Evolutionary conservation across 2,888 invertebrate genomes (phyloP), one percentile per base, ranked within the genome.

Genomic region (Coecobrya sp.): DNA sequence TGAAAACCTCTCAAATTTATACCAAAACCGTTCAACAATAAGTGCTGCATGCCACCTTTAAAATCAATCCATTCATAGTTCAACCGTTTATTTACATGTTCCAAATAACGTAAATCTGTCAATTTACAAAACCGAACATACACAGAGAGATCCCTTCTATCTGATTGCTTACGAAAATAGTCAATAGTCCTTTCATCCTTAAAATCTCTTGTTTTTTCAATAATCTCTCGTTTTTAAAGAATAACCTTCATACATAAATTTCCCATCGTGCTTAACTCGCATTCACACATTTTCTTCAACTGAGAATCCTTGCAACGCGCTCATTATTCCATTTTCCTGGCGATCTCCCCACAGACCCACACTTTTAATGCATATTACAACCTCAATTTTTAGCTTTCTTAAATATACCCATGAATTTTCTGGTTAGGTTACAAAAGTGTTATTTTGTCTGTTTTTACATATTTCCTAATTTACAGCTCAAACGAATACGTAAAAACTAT

Each of bases 91-190:
- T 45, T 19, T 45, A 49, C 49, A 49, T 76, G 49, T 49, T 25
- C 49, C 76, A 76, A 42, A 73, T 73, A 36, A 76, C 45, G 25
- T 76, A 76, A 76, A 76, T 76, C 76, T 76, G 42, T 76, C 76
- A 76, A 68, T 49, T 22, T 49, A 8, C 49, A 49, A 73, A 42
- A 45, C 1, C 49, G 49, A 76, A 49, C 76, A 68, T 68, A 27
- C 42, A 73, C 73, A 42, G 27, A 42, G 19, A 42, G 19, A 73
- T 42, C 73, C 42, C n/a, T n/a, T 27, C 22, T 13, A 19, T 25
- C 1, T 49, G 45, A 42, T 19, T 30, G 13, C 8, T 10, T 30
- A 30, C 68, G 16, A 19, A 19, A 25, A 19, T 10, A 30, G 42
- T 73, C 19, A 42, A 42, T 42, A 73, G 73, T 25, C 45, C 10